phyloP scores from a whole-genome alignment of 2,113 vertebrate species.

The Pelecanus crispus region DNA sequence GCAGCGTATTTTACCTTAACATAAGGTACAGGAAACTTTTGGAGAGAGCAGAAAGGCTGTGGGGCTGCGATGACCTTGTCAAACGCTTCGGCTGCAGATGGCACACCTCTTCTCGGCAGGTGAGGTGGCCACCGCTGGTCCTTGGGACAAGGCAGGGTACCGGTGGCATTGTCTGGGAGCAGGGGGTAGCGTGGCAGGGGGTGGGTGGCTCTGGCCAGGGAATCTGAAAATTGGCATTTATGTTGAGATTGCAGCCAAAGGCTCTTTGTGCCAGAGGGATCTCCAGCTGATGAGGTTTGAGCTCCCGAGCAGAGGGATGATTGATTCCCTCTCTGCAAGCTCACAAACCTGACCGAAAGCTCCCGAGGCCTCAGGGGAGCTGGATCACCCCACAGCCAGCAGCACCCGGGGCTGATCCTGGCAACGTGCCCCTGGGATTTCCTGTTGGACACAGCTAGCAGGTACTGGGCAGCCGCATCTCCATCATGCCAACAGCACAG shows the following conservation, averaged over 20 bases:
- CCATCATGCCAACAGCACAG: not conserved
- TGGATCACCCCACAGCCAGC: not conserved
- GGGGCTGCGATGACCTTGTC: not conserved
- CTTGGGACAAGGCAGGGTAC: not conserved
- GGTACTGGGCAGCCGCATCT: not conserved
- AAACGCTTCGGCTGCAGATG: conserved; percentile 57
- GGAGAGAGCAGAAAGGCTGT: not conserved
- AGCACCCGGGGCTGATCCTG: not conserved
- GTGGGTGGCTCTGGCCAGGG: not conserved
- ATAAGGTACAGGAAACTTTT: not conserved
- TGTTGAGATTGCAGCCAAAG: not conserved
- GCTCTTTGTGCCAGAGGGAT: not conserved
- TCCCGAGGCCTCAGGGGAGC: not conserved
- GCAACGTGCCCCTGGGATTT: not conserved
- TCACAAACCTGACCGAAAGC: not conserved
- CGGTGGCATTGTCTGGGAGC: not conserved
- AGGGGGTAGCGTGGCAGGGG: not conserved
- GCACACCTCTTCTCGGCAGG: conserved; percentile 74
- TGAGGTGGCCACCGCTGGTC: conserved; percentile 67
- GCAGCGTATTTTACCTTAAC: not conserved
- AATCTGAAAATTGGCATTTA: conserved; percentile 60
- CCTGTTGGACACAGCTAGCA: not conserved
- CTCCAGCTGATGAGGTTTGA: not conserved
- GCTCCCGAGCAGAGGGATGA: not conserved
- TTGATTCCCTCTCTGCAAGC: not conserved